Percentiles rank a stretch among this genome's conserved stretches.
phyloP scores from a whole-genome alignment of 2,888 invertebrate species.

The Aphidoletes aphidimyza region DNA sequence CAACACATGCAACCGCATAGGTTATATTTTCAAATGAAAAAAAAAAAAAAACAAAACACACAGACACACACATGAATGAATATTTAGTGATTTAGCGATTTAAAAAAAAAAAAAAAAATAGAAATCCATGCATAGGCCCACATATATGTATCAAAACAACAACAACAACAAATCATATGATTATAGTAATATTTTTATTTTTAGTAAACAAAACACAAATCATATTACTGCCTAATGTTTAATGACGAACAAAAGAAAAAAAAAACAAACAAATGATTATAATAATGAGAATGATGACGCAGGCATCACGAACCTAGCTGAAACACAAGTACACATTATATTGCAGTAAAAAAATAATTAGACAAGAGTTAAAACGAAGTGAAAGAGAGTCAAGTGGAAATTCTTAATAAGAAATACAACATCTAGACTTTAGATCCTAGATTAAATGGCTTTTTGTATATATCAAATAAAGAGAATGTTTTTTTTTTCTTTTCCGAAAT shows the following conservation, averaged over 20 bases:
- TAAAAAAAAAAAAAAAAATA: too few species aligned
- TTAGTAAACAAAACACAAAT: slow-evolving; percentile 25
- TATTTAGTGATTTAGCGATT: slow-evolving; percentile 17
- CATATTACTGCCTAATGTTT: slow-evolving; percentile 31
- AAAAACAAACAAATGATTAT: background rate
- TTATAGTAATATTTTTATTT: slow-evolving; percentile 49
- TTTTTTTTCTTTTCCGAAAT: too few species aligned
- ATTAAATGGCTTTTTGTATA: slow-evolving; percentile 44
- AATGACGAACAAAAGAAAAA: background rate
- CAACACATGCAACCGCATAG: background rate
- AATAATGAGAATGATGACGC: background rate
- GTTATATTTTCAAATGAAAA: slow-evolving; percentile 43
- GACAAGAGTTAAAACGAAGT: background rate
- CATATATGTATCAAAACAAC: slow-evolving; percentile 7
- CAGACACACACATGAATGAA: slow-evolving; percentile 20
- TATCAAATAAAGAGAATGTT: background rate
- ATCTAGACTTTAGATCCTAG: background rate
- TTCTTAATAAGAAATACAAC: slow-evolving; percentile 7
- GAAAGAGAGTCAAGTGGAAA: background rate
- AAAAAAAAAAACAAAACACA: too few species aligned
- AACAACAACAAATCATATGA: slow-evolving; percentile 31
- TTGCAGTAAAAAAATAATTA: background rate
- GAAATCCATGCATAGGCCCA: slow-evolving; percentile 13
- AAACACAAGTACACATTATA: slow-evolving; percentile 1
- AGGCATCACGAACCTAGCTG: background rate